phyloP scores from a whole-genome alignment of 2,888 invertebrate species.

The Bimastos eiseni region DNA sequence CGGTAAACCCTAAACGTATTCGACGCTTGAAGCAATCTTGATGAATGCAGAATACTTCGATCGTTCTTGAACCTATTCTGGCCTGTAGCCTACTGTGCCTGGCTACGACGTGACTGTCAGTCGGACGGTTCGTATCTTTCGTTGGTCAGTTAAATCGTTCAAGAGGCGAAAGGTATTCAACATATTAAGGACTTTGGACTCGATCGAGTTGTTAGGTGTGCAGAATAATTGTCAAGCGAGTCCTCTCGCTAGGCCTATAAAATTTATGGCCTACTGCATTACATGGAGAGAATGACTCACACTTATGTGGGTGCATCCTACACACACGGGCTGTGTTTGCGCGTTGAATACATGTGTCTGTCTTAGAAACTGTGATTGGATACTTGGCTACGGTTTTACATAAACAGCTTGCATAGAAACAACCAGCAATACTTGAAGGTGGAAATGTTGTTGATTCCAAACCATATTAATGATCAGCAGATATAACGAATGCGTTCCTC shows the following conservation, averaged over 20 bases:
- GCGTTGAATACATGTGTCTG: neutral
- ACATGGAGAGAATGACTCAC: neutral
- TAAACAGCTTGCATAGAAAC: too few species aligned
- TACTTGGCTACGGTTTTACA: too few species aligned
- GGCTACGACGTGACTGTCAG: neutral
- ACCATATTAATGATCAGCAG: too few species aligned
- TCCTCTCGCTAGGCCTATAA: neutral
- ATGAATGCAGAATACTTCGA: neutral
- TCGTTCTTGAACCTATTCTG: neutral
- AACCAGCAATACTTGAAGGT: too few species aligned
- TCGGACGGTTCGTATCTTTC: neutral
- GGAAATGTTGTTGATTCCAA: too few species aligned
- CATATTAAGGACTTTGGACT: neutral
- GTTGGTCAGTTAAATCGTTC: neutral
- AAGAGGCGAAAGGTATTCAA: conserved; percentile 4
- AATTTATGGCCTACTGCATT: too few species aligned
- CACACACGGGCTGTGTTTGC: neutral
- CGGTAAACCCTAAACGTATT: neutral
- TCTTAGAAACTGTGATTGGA: neutral
- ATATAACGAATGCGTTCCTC: too few species aligned
- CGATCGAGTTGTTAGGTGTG: neutral
- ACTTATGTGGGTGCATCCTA: neutral
- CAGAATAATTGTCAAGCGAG: neutral
- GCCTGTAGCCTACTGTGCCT: neutral
- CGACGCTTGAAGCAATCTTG: neutral